Evolutionary conservation across 2,797 vertebrate genomes (phyloP).

Genomic region (Anolis apletophallus): DNA sequence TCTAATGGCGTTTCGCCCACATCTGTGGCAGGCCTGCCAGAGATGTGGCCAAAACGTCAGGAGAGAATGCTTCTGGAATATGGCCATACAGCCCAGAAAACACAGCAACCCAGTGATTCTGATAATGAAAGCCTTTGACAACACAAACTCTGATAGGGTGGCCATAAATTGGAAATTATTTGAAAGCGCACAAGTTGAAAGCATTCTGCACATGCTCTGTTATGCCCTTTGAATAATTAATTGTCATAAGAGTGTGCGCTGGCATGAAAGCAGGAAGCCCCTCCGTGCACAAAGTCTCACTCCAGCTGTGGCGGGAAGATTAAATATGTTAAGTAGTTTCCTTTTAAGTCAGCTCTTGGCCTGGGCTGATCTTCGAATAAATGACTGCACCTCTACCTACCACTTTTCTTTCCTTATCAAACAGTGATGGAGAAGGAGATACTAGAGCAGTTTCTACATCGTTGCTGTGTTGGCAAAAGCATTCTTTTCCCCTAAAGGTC

Average conservation of each 20-base stretch:
- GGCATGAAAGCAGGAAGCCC: neutral
- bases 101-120: too few species aligned
- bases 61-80: too few species aligned
- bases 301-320: neutral
- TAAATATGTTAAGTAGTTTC: neutral
- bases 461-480: neutral
- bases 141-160: too few species aligned
- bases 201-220: neutral
- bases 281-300: neutral
- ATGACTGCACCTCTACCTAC: neutral
- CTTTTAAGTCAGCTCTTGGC: constrained; percentile 2
- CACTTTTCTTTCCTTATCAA: neutral
- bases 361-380: neutral
- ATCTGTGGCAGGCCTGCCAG: too few species aligned
- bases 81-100: too few species aligned
- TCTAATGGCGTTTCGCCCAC: too few species aligned
- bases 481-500: neutral
- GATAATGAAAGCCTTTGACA: too few species aligned
- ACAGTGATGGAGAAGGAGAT: neutral
- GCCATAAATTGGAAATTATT: too few species aligned
- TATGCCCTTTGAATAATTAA: neutral
- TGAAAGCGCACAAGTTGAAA: too few species aligned
- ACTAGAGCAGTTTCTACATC: neutral
- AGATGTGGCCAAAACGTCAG: too few species aligned
- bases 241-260: too few species aligned